phyloP scores from a whole-genome alignment of 2,888 invertebrate species.

The Polydesmus complanatus region DNA sequence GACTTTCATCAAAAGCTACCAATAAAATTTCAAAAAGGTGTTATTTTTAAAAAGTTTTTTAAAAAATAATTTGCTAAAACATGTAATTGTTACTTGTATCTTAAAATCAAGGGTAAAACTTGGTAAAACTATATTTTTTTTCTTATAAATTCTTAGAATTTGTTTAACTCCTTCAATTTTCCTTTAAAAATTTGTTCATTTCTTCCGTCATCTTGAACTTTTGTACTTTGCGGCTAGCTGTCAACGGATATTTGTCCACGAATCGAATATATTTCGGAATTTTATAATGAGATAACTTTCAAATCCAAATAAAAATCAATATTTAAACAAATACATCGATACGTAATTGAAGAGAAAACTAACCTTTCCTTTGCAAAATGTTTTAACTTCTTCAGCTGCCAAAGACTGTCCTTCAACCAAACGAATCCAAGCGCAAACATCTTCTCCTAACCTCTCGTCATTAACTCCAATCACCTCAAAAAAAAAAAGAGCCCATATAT shows the following conservation, averaged over 20 bases:
- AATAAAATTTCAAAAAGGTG: no score
- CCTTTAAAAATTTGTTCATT: background rate
- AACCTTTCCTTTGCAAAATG: conserved; percentile 49
- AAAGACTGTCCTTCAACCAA: conserved; percentile 25
- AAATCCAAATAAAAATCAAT: conserved; percentile 14
- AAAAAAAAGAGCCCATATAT: background rate
- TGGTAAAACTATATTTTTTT: no score
- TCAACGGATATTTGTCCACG: conserved; percentile 32
- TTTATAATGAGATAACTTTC: conserved; percentile 39
- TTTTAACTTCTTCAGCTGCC: conserved; percentile 44
- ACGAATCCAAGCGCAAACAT: conserved; percentile 32
- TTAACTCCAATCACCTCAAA: conserved; percentile 56
- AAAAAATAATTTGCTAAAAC: no score
- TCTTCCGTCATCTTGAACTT: conserved; percentile 26
- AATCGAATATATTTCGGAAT: conserved; percentile 36
- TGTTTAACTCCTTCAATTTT: background rate
- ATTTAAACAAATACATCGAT: background rate
- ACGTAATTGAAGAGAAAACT: no score
- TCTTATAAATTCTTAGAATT: no score
- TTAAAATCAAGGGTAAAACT: no score
- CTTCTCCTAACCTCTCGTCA: conserved; percentile 59
- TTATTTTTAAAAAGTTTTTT: no score
- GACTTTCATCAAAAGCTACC: no score
- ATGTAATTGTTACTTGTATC: no score
- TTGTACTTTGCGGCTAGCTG: conserved; percentile 37